A percentile compares a stretch with the other conserved stretches of the same genome.
These are phyloP conservation scores for Pseudococcus jackbeardsleyi DNA, from an alignment of 2,888 invertebrate genomes.

Conservation along the genomic window DNA sequence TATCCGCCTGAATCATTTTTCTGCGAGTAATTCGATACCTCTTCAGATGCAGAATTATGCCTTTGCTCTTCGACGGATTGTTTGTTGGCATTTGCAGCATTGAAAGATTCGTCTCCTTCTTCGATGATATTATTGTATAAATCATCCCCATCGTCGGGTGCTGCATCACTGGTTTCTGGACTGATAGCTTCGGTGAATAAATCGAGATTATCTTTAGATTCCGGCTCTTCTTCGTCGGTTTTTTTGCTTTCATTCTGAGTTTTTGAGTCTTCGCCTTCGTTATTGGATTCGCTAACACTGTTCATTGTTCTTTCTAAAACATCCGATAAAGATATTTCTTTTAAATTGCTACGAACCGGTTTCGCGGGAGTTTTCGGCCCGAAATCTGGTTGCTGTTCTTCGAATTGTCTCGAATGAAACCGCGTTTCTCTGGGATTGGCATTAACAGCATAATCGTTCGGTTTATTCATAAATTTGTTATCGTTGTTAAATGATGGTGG, in stretches of 20 bases:
- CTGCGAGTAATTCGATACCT: neutral
- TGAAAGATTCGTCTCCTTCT: neutral
- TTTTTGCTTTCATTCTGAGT: neutral
- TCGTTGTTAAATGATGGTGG: neutral
- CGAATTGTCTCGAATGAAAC: conserved; percentile 10
- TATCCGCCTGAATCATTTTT: neutral
- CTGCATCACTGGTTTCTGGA: neutral
- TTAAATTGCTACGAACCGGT: conserved; percentile 59
- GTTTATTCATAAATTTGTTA: neutral
- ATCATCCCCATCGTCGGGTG: conserved; percentile 49
- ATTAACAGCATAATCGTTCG: neutral
- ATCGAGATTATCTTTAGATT: conserved; percentile 4
- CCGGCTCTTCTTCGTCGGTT: neutral
- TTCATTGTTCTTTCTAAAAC: conserved; percentile 67
- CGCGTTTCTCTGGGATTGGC: neutral
- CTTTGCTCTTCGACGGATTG: neutral
- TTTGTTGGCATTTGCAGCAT: neutral
- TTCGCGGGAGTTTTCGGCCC: neutral
- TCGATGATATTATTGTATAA: conserved; percentile 58
- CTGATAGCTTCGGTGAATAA: conserved; percentile 46
- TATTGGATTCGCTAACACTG: conserved; percentile 1
- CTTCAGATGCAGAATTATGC: neutral
- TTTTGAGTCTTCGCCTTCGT: neutral
- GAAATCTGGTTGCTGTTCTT: conserved; percentile 9
- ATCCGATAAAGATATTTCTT: conserved; percentile 63